Conservation (phyloP, 2,888 invertebrate genomes). For the Hofmannophila pseudospretella region DNA sequence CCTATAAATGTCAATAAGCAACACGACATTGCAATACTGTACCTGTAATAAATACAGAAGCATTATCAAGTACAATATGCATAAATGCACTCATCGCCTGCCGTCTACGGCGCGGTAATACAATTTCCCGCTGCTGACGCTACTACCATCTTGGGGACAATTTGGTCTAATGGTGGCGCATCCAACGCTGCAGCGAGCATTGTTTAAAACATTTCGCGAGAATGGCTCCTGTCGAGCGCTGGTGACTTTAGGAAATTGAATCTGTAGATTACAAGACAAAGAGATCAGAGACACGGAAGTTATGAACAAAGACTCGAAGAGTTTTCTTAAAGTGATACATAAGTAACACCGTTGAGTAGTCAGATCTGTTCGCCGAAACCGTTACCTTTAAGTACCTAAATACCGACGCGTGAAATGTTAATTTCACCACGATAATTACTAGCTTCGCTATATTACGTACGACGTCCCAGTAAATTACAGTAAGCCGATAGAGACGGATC, state of each 20-base stretch:
- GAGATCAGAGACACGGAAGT: no score
- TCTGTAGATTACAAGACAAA: slow-evolving; percentile 3
- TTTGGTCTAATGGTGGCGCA: slow-evolving; percentile 61
- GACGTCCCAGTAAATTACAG: slow-evolving; percentile 22
- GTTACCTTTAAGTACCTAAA: no score
- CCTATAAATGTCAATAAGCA: no score
- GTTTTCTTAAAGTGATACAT: no score
- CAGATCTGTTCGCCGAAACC: no score
- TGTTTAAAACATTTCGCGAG: slow-evolving; percentile 44
- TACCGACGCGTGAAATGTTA: no score
- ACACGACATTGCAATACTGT: no score
- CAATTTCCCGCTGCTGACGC: slow-evolving; percentile 58
- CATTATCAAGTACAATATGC: neutral
- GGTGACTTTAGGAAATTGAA: slow-evolving; percentile 15
- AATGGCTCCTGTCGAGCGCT: slow-evolving; percentile 19
- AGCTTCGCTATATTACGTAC: no score
- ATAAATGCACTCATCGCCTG: slow-evolving; percentile 62
- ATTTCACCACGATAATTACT: no score
- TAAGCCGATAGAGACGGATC: slow-evolving; percentile 23
- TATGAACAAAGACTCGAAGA: no score
- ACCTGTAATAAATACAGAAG: no score
- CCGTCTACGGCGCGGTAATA: slow-evolving; percentile 58
- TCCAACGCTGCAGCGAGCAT: slow-evolving; percentile 34
- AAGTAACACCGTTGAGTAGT: no score
- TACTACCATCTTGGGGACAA: slow-evolving; percentile 69